phyloP scores from a whole-genome alignment of 2,888 invertebrate species.

The Didymodactylos carnosus region DNA sequence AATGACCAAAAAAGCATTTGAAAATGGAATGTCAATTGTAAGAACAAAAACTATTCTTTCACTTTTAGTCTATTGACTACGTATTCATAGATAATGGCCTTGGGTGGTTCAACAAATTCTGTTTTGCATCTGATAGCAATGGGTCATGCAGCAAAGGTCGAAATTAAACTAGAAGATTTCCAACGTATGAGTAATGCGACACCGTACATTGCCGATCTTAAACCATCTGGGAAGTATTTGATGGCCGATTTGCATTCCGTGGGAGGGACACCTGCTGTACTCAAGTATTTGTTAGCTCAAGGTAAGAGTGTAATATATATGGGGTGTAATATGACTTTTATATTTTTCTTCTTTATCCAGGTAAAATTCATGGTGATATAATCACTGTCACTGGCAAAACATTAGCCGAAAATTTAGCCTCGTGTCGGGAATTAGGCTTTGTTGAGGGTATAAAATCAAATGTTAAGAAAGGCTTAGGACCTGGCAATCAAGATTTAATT shows the following conservation, averaged over 20 bases:
- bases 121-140: slow-evolving; percentile 12
- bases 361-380: slow-evolving; percentile 4
- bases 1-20: slow-evolving; percentile 11
- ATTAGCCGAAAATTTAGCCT: slow-evolving; percentile 8
- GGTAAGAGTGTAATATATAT: too few species aligned
- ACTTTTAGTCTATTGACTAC: neutral
- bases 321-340: too few species aligned
- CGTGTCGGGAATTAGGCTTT: neutral
- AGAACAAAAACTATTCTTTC: too few species aligned
- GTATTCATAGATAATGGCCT: neutral
- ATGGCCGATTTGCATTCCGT: slow-evolving; percentile 8
- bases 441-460: neutral
- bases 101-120: slow-evolving; percentile 14
- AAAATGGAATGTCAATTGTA: slow-evolving; percentile 11
- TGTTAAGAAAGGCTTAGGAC: neutral
- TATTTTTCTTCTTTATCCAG: neutral
- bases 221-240: slow-evolving; percentile 1
- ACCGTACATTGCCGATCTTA: slow-evolving; percentile 10
- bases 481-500: slow-evolving; percentile 6
- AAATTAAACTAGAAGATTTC: slow-evolving; percentile 3
- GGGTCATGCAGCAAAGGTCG: slow-evolving; percentile 4
- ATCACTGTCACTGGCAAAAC: slow-evolving; percentile 13
- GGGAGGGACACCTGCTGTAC: slow-evolving; percentile 9
- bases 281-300: slow-evolving; percentile 1
- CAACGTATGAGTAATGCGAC: neutral